Conservation (phyloP, 2,797 vertebrate genomes). For the Acridotheres tristis region DNA sequence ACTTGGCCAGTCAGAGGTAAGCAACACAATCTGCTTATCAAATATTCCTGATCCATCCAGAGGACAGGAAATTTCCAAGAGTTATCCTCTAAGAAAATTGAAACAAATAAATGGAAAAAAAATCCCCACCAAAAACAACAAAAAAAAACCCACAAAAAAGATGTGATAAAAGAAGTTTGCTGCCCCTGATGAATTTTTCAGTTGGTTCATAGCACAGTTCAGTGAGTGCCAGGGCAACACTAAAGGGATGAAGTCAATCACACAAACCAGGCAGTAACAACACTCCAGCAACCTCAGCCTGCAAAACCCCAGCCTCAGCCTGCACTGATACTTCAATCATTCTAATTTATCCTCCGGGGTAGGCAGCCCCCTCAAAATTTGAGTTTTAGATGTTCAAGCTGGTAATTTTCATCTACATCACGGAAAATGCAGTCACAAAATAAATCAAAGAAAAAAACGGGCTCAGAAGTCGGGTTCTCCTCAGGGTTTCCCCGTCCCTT, state of each 20-base stretch:
- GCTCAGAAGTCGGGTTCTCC: constrained; percentile 32
- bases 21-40: neutral
- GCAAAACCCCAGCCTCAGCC: neutral
- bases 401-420: constrained; percentile 12
- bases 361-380: constrained; percentile 20
- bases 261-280: neutral
- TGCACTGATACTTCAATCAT: neutral
- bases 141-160: neutral
- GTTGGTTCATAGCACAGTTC: neutral
- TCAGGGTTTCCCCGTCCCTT: neutral
- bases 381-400: neutral
- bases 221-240: neutral
- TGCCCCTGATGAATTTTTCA: neutral
- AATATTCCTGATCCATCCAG: neutral
- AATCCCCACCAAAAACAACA: no score
- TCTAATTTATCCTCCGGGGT: constrained; percentile 36
- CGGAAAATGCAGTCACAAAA: neutral
- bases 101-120: neutral
- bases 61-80: neutral
- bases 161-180: neutral
- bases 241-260: neutral
- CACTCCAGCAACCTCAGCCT: neutral
- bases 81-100: neutral
- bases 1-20: neutral
- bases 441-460: constrained; percentile 16